Percentiles rank a stretch among this genome's conserved stretches.
These are phyloP conservation scores for Antechinus stuartii DNA, from an alignment of 2,113 vertebrate genomes.

Conservation along the genomic window DNA sequence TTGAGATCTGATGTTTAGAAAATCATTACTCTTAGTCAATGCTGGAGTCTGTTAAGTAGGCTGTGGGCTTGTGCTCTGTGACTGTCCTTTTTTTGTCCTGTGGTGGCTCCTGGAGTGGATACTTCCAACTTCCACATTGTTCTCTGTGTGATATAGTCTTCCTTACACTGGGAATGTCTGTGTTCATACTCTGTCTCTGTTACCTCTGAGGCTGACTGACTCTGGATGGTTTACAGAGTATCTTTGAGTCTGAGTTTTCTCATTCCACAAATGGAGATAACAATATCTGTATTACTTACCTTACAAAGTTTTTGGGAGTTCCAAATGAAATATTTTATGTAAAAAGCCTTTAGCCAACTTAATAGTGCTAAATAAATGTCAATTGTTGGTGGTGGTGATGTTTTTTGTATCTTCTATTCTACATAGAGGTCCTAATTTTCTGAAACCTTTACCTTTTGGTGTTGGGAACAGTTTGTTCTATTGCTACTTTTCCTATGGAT, in stretches of 20 bases:
- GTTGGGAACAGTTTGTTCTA: conserved; percentile 54
- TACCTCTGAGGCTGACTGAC: conserved; percentile 8
- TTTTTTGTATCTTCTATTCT: not conserved
- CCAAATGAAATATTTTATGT: conserved; percentile 38
- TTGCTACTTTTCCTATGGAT: conserved; percentile 67
- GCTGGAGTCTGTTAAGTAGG: not conserved
- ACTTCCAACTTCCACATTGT: not conserved
- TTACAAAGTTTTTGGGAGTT: not conserved
- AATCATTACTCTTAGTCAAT: not conserved
- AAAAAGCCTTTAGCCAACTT: conserved; percentile 5
- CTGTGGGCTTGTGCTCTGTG: not conserved
- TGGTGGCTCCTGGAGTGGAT: not conserved
- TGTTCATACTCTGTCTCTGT: not conserved
- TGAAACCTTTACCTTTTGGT: conserved; percentile 59
- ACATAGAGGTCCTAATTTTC: conserved; percentile 30
- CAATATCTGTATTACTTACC: not conserved
- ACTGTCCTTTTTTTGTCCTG: not conserved
- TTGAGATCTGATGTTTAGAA: not conserved
- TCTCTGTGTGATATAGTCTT: not conserved
- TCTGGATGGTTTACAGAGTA: conserved; percentile 3
- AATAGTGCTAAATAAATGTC: not conserved
- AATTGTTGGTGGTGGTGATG: not conserved
- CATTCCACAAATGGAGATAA: conserved; percentile 54
- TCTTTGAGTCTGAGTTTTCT: conserved; percentile 48
- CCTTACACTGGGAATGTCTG: not conserved